Percentiles rank a stretch among this genome's conserved stretches.
Evolutionary conservation across 2,888 invertebrate genomes (phyloP).

Genomic region (Ptilodon capucinus): DNA sequence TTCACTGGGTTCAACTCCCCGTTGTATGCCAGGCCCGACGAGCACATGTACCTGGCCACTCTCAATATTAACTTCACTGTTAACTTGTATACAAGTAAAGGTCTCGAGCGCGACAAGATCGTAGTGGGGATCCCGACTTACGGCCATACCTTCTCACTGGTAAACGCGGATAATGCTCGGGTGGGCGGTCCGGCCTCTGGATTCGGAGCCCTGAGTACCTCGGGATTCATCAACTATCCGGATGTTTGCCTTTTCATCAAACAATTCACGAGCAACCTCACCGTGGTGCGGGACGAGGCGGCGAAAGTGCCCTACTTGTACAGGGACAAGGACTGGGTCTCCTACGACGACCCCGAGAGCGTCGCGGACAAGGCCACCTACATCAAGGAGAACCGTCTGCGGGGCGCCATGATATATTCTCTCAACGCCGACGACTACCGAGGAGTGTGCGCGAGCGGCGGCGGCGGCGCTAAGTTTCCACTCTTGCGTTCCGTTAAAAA

Average conservation of each 20-base stretch:
- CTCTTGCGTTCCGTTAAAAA: constrained; percentile 48
- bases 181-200: constrained; percentile 88
- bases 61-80: constrained; percentile 92
- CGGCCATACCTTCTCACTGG: constrained; percentile 89
- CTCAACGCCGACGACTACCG: constrained; percentile 91
- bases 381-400: constrained; percentile 84
- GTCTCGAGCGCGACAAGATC: constrained; percentile 89
- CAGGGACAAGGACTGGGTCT: constrained; percentile 89
- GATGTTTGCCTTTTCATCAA: constrained; percentile 86
- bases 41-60: constrained; percentile 85
- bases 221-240: constrained; percentile 88
- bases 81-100: constrained; percentile 88
- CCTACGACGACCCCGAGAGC: constrained; percentile 89
- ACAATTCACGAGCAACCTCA: constrained; percentile 69
- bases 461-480: constrained; percentile 36
- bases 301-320: constrained; percentile 90
- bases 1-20: constrained; percentile 94
- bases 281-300: constrained; percentile 83
- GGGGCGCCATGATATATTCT: constrained; percentile 93
- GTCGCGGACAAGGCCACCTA: constrained; percentile 87
- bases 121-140: constrained; percentile 94
- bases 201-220: constrained; percentile 85
- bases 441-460: constrained; percentile 73
- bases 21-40: constrained; percentile 83
- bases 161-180: constrained; percentile 85